Evolutionary conservation across 2,888 invertebrate genomes (phyloP).

Genomic region (Tridacna gigas): DNA sequence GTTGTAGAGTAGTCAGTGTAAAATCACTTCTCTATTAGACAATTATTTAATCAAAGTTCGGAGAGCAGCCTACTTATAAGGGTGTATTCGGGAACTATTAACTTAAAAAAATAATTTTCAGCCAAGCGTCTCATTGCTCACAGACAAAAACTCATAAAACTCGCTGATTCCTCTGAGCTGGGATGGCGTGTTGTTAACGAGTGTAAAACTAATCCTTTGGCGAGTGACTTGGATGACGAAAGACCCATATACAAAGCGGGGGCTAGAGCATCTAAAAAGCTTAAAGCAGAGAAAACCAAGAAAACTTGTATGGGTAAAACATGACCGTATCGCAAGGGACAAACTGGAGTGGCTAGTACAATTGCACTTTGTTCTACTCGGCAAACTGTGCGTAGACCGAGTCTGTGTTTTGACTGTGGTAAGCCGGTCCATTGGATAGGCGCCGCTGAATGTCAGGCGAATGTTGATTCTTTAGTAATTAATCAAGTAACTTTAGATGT

Average conservation of each 20-base stretch:
- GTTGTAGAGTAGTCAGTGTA: too few species aligned
- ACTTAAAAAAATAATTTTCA: too few species aligned
- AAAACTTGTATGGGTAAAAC: neutral
- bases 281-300: slow-evolving; percentile 26
- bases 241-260: slow-evolving; percentile 35
- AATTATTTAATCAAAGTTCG: too few species aligned
- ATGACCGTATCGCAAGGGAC: slow-evolving; percentile 15
- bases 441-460: slow-evolving; percentile 33
- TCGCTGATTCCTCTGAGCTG: too few species aligned
- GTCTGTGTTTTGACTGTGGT: slow-evolving; percentile 44
- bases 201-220: slow-evolving; percentile 28
- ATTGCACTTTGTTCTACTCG: neutral
- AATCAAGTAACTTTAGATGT: neutral
- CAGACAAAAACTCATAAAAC: too few species aligned
- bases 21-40: too few species aligned
- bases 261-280: slow-evolving; percentile 20
- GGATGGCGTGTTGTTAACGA: too few species aligned
- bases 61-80: too few species aligned
- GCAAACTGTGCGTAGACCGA: slow-evolving; percentile 9
- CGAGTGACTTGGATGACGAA: slow-evolving; percentile 29
- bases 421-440: slow-evolving; percentile 45
- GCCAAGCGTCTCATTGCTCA: too few species aligned
- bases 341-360: neutral
- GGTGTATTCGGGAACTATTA: too few species aligned
- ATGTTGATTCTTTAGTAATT: neutral